phyloP scores from a whole-genome alignment of 2,113 vertebrate species.

The Sorex fumeus region DNA sequence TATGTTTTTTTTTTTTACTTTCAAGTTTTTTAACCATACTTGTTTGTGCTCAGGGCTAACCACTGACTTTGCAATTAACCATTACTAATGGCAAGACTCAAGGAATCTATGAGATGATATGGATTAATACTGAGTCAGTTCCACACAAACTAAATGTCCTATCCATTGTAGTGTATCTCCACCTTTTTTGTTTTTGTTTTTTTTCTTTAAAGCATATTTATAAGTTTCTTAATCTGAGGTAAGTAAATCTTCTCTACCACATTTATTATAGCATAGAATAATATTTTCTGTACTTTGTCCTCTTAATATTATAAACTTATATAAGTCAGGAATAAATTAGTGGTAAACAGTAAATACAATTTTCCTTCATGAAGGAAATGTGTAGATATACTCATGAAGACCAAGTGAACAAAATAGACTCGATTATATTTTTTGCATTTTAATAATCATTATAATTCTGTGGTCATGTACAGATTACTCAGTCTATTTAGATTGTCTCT shows the following conservation, averaged over 20 bases:
- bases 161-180: too few relatives aligned
- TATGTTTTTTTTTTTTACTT: too few relatives aligned
- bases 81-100: too few relatives aligned
- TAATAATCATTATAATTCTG: conserved; percentile 32
- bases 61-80: too few relatives aligned
- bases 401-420: neutral
- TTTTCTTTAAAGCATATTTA: conserved; percentile 51
- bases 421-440: neutral
- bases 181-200: too few relatives aligned
- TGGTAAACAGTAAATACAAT: conserved; percentile 62
- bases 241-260: neutral
- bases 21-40: neutral
- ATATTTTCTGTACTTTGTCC: conserved; percentile 29
- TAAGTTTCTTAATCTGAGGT: neutral
- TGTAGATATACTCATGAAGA: conserved; percentile 37
- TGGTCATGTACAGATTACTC: neutral
- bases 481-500: neutral
- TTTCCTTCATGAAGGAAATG: neutral
- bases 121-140: too few relatives aligned
- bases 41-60: neutral
- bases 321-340: neutral
- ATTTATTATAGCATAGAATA: conserved; percentile 45
- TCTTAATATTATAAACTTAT: conserved; percentile 69
- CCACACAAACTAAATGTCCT: too few relatives aligned
- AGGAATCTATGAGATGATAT: too few relatives aligned